These are phyloP conservation scores for Peromyscus californicus DNA, from an alignment of 2,113 vertebrate species.

Conservation along the genomic window DNA sequence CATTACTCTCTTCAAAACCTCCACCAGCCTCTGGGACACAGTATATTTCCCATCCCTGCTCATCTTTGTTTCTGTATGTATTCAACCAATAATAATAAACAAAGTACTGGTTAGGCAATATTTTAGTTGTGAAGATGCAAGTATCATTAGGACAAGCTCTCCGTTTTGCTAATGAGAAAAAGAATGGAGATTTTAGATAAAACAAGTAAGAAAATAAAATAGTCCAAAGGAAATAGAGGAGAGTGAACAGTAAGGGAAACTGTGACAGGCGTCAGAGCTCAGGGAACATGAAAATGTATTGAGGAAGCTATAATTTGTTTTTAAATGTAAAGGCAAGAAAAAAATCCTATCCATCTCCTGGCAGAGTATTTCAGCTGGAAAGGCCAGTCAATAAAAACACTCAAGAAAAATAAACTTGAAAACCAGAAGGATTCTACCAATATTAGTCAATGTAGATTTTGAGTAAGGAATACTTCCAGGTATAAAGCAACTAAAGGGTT, in stretches of 20 bases:
- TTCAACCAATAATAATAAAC: neutral
- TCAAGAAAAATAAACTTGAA: neutral
- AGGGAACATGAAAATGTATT: neutral
- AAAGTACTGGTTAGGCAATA: neutral
- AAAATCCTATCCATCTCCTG: neutral
- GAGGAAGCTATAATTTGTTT: neutral
- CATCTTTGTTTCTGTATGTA: neutral
- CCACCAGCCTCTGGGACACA: neutral
- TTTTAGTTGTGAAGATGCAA: neutral
- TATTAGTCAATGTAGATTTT: neutral
- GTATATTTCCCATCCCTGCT: neutral
- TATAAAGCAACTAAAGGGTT: neutral
- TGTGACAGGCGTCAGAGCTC: neutral
- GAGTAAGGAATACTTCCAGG: slow-evolving; percentile 22
- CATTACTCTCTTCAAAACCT: neutral
- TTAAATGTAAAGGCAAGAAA: neutral
- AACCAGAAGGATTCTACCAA: neutral
- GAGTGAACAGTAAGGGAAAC: neutral
- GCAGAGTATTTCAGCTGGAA: neutral
- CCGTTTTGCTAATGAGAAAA: neutral
- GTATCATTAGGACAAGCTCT: neutral
- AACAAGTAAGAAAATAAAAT: neutral
- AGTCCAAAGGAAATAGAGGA: neutral
- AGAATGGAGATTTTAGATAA: neutral
- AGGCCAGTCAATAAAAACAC: neutral